A percentile compares a stretch with the other conserved stretches of the same genome.
These are phyloP conservation scores for Eupsilia transversa DNA, from an alignment of 2,888 invertebrate species.

Conservation along the genomic window DNA sequence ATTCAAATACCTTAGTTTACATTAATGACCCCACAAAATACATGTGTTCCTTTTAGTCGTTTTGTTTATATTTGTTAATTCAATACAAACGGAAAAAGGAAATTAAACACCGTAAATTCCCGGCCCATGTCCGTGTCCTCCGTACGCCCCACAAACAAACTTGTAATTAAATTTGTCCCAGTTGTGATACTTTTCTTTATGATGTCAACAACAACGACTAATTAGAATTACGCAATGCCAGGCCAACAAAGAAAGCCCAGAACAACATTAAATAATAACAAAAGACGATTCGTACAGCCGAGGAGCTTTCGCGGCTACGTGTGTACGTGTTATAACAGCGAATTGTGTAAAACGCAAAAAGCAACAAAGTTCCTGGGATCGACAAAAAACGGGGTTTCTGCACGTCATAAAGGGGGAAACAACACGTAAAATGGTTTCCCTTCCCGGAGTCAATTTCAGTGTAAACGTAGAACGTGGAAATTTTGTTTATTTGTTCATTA, in stretches of 20 bases:
- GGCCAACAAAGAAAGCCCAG: slow-evolving; percentile 48
- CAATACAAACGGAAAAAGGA: slow-evolving; percentile 35
- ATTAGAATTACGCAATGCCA: slow-evolving; percentile 64
- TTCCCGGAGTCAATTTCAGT: slow-evolving; percentile 64
- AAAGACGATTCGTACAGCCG: slow-evolving; percentile 39
- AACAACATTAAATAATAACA: slow-evolving; percentile 51
- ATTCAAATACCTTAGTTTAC: slow-evolving; percentile 40
- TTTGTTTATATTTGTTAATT: slow-evolving; percentile 39
- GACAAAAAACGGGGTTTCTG: slow-evolving; percentile 65
- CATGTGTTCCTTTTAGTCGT: slow-evolving; percentile 20
- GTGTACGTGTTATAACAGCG: slow-evolving; percentile 51
- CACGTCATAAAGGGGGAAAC: slow-evolving; percentile 69
- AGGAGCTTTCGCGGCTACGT: slow-evolving; percentile 36
- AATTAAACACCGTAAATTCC: slow-evolving; percentile 43
- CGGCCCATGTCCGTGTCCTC: slow-evolving; percentile 22
- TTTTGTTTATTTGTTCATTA: slow-evolving; percentile 57
- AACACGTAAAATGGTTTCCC: slow-evolving; percentile 68
- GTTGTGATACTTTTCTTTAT: slow-evolving; percentile 61
- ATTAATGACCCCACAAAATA: slow-evolving; percentile 39
- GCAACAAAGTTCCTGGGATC: slow-evolving; percentile 33
- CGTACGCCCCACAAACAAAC: slow-evolving; percentile 41
- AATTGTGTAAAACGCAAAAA: slow-evolving; percentile 51
- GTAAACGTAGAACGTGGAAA: slow-evolving; percentile 59
- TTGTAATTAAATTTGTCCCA: slow-evolving; percentile 60
- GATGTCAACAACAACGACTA: slow-evolving; percentile 56